Evolutionary conservation across 2,797 vertebrate genomes (phyloP), one percentile per base, ranked within the genome.

Genomic region (Helarctos malayanus): DNA sequence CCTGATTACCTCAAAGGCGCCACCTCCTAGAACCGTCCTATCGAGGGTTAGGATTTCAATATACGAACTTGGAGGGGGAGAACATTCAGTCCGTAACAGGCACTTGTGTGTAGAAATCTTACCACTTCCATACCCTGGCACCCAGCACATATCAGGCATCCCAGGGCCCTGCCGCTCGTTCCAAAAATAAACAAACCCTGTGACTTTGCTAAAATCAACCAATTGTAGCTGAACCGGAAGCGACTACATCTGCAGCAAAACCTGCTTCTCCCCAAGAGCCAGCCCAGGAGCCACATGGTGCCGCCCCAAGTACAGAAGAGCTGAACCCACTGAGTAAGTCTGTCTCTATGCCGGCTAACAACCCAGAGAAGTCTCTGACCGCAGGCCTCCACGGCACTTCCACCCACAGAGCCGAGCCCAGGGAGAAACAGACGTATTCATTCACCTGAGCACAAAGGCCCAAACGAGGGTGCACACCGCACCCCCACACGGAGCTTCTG

Each of bases 231-330:
- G n/a, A 83, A 32, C 19, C 13, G 41, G 19, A 32, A 16, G 6
- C 2, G 16, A 56, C 0, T 21, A 3, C 32, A 88, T 3, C 19
- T 47, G 5, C 84, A 38, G 59, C 1, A 2, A 35, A 68, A 90
- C 1, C 65, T 21, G 23, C 49, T 76, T 59, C 47, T 2, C 5
- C 25, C 65, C 79, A 68, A 59, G 49, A 71, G n/a, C 25, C 54
- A 41, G 7, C n/a, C 35, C 25, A 57, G 47, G 2, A 21, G 7
- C 0, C 41, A 38, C 0, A 11, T 5, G 21, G 35, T 41, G 1
- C 8, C n/a, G 0, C 21, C 54, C 0, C 18, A 23, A 10, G 1
- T 2, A 2, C 3, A 7, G 23, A 25, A 47, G 16, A 2, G 9
- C 1, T 13, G 16, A 45, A 3, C 3, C 1, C 0, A 18, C 1